These are phyloP conservation scores for Abrostola tripartita DNA, from an alignment of 2,888 invertebrate genomes.

Conservation along the genomic window DNA sequence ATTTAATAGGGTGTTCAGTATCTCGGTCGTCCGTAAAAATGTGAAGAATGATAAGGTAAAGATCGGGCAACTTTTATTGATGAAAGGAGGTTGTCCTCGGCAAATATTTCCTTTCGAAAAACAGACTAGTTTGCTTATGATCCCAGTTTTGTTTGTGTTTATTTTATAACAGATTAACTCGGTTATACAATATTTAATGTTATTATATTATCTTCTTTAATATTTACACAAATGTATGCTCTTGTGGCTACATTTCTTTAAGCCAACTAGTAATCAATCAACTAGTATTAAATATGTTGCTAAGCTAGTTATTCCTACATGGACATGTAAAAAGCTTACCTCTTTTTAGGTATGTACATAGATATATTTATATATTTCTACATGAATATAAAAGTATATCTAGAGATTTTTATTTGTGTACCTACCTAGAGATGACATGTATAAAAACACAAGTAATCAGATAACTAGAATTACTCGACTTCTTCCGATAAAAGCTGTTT, in stretches of 20 bases:
- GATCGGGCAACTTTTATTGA: conserved; percentile 65
- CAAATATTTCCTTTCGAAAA: conserved; percentile 70
- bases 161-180: conserved; percentile 44
- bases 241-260: no score
- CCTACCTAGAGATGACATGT: no score
- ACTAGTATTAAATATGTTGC: no score
- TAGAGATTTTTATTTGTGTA: no score
- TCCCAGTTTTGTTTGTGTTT: conserved; percentile 54
- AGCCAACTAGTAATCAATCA: no score
- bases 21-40: conserved; percentile 59
- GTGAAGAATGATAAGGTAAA: conserved; percentile 67
- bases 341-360: no score
- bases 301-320: no score
- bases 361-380: no score
- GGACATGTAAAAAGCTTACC: no score
- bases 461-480: not conserved
- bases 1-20: conserved; percentile 54
- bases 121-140: conserved; percentile 43
- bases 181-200: conserved; percentile 4
- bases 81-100: conserved; percentile 58
- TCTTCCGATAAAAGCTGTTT: not conserved
- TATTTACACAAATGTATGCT: not conserved
- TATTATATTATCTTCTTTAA: not conserved
- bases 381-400: no score
- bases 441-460: no score